phyloP scores from a whole-genome alignment of 2,797 vertebrate genomes.

The Cirrhinus mrigala region DNA sequence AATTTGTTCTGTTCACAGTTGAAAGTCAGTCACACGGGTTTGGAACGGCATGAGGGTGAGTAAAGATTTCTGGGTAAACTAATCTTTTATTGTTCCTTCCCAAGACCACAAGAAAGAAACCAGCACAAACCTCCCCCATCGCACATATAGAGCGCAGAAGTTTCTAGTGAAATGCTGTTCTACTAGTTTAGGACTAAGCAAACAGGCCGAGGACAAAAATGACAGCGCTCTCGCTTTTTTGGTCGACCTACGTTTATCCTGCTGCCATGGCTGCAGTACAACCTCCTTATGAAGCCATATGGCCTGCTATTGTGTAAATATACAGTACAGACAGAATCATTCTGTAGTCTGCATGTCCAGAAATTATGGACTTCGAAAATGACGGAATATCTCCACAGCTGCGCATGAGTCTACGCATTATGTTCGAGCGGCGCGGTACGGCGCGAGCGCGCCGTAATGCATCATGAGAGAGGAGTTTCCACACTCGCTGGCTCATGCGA shows the following conservation, averaged over 20 bases:
- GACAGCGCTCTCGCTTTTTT: constrained; percentile 1
- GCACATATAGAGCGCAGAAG: background rate
- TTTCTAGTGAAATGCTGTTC: background rate
- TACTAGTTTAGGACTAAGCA: background rate
- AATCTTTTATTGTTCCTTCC: constrained; percentile 17
- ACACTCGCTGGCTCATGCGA: constrained; percentile 80
- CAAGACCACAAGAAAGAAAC: constrained; percentile 23
- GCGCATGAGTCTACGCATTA: constrained; percentile 69
- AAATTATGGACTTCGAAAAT: constrained; percentile 41
- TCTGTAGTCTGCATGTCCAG: constrained; percentile 13
- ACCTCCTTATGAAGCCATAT: background rate
- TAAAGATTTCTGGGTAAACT: constrained; percentile 17
- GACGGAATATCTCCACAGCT: constrained; percentile 70
- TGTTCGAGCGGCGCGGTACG: constrained; percentile 71
- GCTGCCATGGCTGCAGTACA: constrained; percentile 48
- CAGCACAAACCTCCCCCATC: constrained; percentile 16
- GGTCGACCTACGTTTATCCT: constrained; percentile 26
- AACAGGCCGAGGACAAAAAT: background rate
- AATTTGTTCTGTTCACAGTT: background rate
- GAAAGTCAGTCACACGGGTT: background rate
- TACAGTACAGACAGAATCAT: constrained; percentile 16
- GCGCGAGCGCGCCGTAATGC: constrained; percentile 75
- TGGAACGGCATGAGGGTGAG: background rate
- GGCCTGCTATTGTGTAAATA: constrained; percentile 23
- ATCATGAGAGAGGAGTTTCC: constrained; percentile 87